Evolutionary conservation across 2,888 invertebrate genomes (phyloP), one percentile per base, ranked within the genome.

Genomic region (Eupithecia centaureata): DNA sequence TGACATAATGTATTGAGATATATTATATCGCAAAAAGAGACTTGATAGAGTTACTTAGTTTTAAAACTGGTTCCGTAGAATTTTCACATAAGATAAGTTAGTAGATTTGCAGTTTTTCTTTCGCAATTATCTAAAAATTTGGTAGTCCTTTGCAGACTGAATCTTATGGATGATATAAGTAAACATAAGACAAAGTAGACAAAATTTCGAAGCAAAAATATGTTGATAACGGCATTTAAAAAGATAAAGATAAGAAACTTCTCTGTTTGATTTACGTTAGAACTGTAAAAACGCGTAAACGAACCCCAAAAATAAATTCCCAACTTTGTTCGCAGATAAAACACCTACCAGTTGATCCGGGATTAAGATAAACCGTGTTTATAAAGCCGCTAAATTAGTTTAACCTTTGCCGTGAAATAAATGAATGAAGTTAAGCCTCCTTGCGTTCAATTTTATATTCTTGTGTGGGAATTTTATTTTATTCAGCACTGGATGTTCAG

Each of bases 331-430:
- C 28, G 54, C 54, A 54, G 54, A 54, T 54, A 54, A 54, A 54
- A n/a, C 54, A 28, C 27, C 54, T 15, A 30, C 54, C 54, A 30
- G 54, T 54, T 54, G 30, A 54, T 54, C 54, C 54, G 3, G 54
- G 30, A 54, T 54, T 30, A 30, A n/a, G 54, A 30, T 54, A 28
- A 54, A n/a, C 28, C 54, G 28, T 54, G 54, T 54, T 54, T 54
- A 54, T 30, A 18, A 56, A 56, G 30, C 54, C 28, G 54, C 30
- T 54, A 30, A 56, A 54, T 54, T 54, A 54, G 54, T 28, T 54
- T 27, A 54, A 54, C n/a, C 54, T 54, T 54, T 28, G n/a, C 54
- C 54, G 54, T 54, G 28, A 30, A 52, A 22, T 42, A 30, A 54
- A 27, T 54, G 28, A 30, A 54, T 54, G 8, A 54, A n/a, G n/a